Percentiles rank a stretch among this genome's conserved stretches.
phyloP scores from a whole-genome alignment of 2,113 vertebrate species.

The Odontophorus gujanensis region DNA sequence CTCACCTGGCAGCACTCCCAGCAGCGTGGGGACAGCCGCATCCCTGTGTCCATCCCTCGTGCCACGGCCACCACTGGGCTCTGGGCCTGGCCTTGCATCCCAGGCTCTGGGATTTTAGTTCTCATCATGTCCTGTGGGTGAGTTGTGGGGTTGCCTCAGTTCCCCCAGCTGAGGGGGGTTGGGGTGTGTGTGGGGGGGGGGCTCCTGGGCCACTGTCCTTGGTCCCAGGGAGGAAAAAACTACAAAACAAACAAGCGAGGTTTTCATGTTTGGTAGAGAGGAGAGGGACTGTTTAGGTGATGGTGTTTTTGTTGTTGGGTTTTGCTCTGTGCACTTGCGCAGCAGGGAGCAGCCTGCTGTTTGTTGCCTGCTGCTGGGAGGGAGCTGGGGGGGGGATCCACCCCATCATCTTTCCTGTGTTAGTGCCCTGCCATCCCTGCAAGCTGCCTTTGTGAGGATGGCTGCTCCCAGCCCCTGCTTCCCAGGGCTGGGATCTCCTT shows the following conservation, averaged over 20 bases:
- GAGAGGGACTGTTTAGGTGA: not conserved
- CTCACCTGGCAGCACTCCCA: not conserved
- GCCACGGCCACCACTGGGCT: not conserved
- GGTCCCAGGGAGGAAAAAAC: fast-evolving
- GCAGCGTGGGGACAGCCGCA: fast-evolving
- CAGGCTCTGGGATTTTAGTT: not conserved
- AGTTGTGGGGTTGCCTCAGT: not conserved
- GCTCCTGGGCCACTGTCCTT: not conserved
- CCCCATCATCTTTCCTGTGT: fast-evolving
- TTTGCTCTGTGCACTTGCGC: not conserved
- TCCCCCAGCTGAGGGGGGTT: fast-evolving
- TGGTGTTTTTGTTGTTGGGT: not conserved
- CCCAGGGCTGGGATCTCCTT: not conserved
- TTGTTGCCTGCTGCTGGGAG: not conserved
- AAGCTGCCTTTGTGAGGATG: not conserved
- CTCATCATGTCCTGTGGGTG: fast-evolving
- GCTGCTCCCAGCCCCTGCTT: not conserved
- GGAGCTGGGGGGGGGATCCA: not conserved
- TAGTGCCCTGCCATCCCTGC: fast-evolving
- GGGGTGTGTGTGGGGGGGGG: not conserved
- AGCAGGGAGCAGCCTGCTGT: too few relatives aligned
- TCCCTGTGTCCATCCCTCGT: fast-evolving
- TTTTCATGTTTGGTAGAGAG: not conserved
- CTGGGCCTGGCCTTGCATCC: fast-evolving
- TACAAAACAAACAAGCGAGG: not conserved